These are phyloP conservation scores for Oceanites oceanicus DNA, from an alignment of 2,113 vertebrate species.

Conservation along the genomic window DNA sequence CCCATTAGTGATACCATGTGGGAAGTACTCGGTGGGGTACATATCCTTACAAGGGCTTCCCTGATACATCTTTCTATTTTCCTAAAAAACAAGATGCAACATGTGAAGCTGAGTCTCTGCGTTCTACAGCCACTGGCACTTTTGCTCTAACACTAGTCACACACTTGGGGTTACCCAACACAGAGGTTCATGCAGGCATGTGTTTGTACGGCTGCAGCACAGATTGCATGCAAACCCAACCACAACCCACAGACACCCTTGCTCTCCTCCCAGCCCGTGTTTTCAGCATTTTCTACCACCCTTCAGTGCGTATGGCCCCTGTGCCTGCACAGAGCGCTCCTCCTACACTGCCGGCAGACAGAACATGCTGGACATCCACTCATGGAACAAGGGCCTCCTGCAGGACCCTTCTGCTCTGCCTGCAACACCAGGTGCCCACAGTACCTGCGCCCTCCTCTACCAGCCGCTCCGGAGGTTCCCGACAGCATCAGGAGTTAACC, in stretches of 20 bases:
- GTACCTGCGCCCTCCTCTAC: neutral
- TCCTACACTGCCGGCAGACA: neutral
- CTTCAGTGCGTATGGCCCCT: fast-evolving
- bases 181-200: neutral
- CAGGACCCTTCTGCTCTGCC: neutral
- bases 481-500: neutral
- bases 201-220: neutral
- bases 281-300: neutral
- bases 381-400: fast-evolving
- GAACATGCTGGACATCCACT: neutral
- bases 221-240: neutral
- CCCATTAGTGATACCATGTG: constrained; percentile 94
- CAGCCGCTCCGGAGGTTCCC: neutral
- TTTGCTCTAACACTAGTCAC: neutral
- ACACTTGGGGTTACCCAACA: neutral
- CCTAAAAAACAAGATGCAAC: constrained; percentile 70
- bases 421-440: neutral
- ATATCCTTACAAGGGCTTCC: constrained; percentile 89
- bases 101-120: neutral
- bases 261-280: neutral
- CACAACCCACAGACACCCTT: neutral
- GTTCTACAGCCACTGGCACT: neutral
- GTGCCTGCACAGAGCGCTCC: neutral
- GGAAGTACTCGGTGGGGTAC: constrained; percentile 85
- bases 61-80: constrained; percentile 87